Conservation (phyloP, 2,888 invertebrate genomes). For the Gryllus longicercus region DNA sequence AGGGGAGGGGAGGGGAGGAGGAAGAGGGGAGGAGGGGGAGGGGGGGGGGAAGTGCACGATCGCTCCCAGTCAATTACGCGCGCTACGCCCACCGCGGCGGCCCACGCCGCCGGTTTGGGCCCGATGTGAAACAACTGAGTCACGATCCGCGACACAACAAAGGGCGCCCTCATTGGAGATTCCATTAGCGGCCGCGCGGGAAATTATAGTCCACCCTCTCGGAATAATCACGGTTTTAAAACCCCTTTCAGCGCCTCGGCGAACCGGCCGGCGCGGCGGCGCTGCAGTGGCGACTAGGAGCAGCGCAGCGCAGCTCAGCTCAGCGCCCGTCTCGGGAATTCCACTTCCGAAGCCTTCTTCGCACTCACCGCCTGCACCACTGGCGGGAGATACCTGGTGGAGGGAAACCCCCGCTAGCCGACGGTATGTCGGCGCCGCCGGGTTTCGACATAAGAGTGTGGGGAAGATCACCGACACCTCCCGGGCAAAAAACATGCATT, state of each 20-base stretch:
- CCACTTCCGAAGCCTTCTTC: too few relatives aligned
- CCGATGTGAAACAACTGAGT: slow-evolving; percentile 10
- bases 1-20: not conserved
- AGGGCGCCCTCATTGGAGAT: not conserved
- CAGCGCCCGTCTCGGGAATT: not conserved
- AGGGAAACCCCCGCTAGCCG: too few relatives aligned
- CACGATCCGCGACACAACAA: slow-evolving; percentile 11
- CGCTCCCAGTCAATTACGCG: not conserved
- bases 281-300: not conserved
- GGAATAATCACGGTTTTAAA: not conserved
- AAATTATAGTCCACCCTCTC: slow-evolving; percentile 11
- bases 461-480: too few relatives aligned
- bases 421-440: too few relatives aligned
- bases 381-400: too few relatives aligned
- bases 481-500: too few relatives aligned
- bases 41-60: not conserved
- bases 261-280: not conserved
- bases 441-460: too few relatives aligned
- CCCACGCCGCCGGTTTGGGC: not conserved
- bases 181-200: not conserved
- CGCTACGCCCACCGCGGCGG: not conserved
- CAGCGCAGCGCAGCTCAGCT: not conserved
- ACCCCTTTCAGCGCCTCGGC: not conserved
- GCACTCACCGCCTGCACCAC: too few relatives aligned
- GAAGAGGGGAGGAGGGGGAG: not conserved